Evolutionary conservation across 2,113 vertebrate species (phyloP).

Genomic region (Zonotrichia leucophrys): DNA sequence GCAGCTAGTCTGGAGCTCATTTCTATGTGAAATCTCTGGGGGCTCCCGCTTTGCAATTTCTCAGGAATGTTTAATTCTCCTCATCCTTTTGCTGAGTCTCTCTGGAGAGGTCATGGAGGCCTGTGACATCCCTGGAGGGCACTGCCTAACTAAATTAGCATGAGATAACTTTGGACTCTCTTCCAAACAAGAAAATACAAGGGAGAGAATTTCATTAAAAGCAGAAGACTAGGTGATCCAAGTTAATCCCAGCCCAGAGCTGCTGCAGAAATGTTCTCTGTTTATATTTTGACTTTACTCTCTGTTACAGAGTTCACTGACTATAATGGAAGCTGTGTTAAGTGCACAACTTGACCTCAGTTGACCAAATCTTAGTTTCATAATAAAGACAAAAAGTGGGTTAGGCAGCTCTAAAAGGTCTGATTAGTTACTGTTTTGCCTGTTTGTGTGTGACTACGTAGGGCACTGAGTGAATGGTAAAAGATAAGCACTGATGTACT

Average conservation of each 20-base stretch:
- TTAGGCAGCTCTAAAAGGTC: constrained; percentile 61
- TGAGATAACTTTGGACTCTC: constrained; percentile 88
- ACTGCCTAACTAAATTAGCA: constrained; percentile 87
- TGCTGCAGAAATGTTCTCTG: constrained; percentile 73
- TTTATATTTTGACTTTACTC: constrained; percentile 72
- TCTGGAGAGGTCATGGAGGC: constrained; percentile 83
- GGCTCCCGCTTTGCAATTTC: constrained; percentile 82
- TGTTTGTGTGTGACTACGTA: constrained; percentile 22
- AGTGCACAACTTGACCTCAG: constrained; percentile 69
- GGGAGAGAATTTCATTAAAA: constrained; percentile 88
- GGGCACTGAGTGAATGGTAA: constrained; percentile 1
- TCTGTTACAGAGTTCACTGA: constrained; percentile 71
- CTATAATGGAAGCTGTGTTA: constrained; percentile 63
- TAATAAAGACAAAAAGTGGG: constrained; percentile 64
- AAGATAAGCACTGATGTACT: constrained; percentile 54
- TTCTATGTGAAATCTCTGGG: constrained; percentile 80
- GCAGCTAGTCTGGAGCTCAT: constrained; percentile 82
- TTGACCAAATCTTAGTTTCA: constrained; percentile 71
- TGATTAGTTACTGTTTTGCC: constrained; percentile 38
- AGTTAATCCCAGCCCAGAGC: constrained; percentile 84
- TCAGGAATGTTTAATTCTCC: constrained; percentile 87
- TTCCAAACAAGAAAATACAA: constrained; percentile 83
- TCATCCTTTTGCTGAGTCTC: constrained; percentile 76
- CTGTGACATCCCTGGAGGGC: constrained; percentile 84
- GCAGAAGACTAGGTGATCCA: constrained; percentile 83